Evolutionary conservation across 2,888 invertebrate species (phyloP).

Genomic region (Atethmia centrago): DNA sequence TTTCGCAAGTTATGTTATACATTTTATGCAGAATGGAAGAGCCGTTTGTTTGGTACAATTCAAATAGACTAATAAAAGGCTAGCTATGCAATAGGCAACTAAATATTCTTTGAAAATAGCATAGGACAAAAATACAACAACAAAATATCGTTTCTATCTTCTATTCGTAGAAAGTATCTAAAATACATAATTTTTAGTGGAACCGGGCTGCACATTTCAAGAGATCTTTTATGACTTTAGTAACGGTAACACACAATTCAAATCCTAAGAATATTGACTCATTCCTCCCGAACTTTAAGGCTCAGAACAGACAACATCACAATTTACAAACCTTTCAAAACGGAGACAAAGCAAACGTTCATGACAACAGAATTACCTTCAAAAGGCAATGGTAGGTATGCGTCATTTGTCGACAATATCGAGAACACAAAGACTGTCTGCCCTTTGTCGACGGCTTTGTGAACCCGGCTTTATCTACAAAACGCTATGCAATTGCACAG

Average conservation of each 20-base stretch:
- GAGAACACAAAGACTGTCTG: slow-evolving; percentile 68
- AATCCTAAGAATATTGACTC: slow-evolving; percentile 1
- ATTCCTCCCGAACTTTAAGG: not conserved
- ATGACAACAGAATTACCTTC: slow-evolving; percentile 47
- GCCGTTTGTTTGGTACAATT: not conserved
- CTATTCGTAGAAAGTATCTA: not conserved
- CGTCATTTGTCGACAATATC: slow-evolving; percentile 69
- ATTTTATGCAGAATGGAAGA: not conserved
- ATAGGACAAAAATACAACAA: not conserved
- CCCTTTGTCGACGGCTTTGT: slow-evolving; percentile 70
- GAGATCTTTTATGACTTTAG: not conserved
- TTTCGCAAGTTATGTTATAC: not conserved
- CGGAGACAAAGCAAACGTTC: slow-evolving; percentile 46
- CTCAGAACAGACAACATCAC: slow-evolving; percentile 25
- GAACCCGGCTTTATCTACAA: slow-evolving; percentile 65
- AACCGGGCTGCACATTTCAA: not conserved
- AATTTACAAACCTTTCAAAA: slow-evolving; percentile 43
- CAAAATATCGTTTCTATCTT: not conserved
- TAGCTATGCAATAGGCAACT: not conserved
- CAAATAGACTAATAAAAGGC: not conserved
- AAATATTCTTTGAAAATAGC: slow-evolving; percentile 1
- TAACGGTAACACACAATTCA: not conserved
- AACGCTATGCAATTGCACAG: slow-evolving; percentile 66
- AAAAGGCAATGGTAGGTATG: slow-evolving; percentile 54
- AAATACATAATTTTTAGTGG: not conserved